These are phyloP conservation scores for Brachionus asplanchnoidis DNA, from an alignment of 1,140 invertebrate species.

Conservation along the genomic window DNA sequence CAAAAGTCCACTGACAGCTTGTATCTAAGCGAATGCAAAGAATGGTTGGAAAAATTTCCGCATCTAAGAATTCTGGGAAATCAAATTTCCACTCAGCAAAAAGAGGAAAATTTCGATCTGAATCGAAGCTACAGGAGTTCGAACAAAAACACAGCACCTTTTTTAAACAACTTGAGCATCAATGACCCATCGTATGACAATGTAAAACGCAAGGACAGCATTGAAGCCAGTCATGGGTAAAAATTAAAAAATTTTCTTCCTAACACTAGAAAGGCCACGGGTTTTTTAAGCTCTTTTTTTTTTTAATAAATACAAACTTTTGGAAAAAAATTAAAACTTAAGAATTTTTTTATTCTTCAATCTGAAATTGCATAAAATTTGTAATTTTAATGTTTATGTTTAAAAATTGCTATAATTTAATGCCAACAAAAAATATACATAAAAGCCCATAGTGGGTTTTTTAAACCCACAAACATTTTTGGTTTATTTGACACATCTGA, in stretches of 20 bases:
- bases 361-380: too few relatives aligned
- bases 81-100: slow-evolving; percentile 16
- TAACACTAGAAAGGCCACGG: too few relatives aligned
- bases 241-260: not conserved
- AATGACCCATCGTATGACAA: not conserved
- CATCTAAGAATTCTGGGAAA: slow-evolving; percentile 36
- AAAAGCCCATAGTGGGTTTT: too few relatives aligned
- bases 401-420: too few relatives aligned
- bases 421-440: too few relatives aligned
- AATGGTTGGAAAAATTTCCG: slow-evolving; percentile 40
- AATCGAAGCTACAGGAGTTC: not conserved
- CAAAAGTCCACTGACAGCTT: slow-evolving; percentile 10
- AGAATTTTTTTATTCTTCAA: too few relatives aligned
- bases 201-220: not conserved
- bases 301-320: too few relatives aligned
- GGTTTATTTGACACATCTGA: too few relatives aligned
- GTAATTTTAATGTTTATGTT: too few relatives aligned
- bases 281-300: too few relatives aligned
- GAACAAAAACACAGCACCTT: not conserved
- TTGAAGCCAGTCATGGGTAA: not conserved
- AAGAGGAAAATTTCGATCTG: not conserved
- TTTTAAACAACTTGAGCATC: not conserved
- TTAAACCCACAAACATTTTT: too few relatives aligned
- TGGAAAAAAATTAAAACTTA: too few relatives aligned
- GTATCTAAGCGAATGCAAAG: slow-evolving; percentile 27